phyloP scores from a whole-genome alignment of 1,140 invertebrate genomes.

The Zaprionus taronus region DNA sequence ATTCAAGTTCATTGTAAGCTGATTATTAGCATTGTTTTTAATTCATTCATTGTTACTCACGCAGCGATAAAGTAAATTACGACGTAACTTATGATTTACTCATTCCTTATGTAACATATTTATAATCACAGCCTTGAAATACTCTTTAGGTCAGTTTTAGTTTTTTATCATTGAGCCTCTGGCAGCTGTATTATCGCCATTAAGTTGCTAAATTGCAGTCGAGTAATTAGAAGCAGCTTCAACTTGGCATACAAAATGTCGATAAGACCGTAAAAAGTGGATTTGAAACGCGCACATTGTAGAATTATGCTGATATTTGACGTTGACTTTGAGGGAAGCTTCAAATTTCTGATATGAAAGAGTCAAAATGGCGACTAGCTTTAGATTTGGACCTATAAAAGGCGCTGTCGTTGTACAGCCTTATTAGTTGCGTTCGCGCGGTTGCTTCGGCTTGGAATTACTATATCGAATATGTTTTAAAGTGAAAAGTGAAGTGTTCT shows the following conservation, averaged over 20 bases:
- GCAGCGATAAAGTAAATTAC: slow-evolving; percentile 43
- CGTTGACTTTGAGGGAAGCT: slow-evolving; percentile 31
- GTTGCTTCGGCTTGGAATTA: slow-evolving; percentile 31
- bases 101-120: slow-evolving; percentile 32
- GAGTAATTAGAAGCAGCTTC: slow-evolving; percentile 23
- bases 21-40: slow-evolving; percentile 9
- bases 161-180: slow-evolving; percentile 30
- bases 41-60: slow-evolving; percentile 26
- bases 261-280: slow-evolving; percentile 59
- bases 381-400: slow-evolving; percentile 59
- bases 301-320: slow-evolving; percentile 40
- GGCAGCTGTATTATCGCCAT: slow-evolving; percentile 41
- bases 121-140: slow-evolving; percentile 28
- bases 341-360: slow-evolving; percentile 42
- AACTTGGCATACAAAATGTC: slow-evolving; percentile 62
- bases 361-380: slow-evolving; percentile 40
- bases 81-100: slow-evolving; percentile 39
- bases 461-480: slow-evolving; percentile 25
- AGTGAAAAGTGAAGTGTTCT: slow-evolving; percentile 26
- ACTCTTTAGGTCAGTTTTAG: slow-evolving; percentile 46
- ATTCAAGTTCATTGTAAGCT: slow-evolving; percentile 49
- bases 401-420: slow-evolving; percentile 4
- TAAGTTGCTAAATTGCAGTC: slow-evolving; percentile 36
- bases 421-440: slow-evolving; percentile 58
- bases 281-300: slow-evolving; percentile 41